These are phyloP conservation scores for Girardinichthys multiradiatus DNA, from an alignment of 2,113 vertebrate species.

Conservation along the genomic window DNA sequence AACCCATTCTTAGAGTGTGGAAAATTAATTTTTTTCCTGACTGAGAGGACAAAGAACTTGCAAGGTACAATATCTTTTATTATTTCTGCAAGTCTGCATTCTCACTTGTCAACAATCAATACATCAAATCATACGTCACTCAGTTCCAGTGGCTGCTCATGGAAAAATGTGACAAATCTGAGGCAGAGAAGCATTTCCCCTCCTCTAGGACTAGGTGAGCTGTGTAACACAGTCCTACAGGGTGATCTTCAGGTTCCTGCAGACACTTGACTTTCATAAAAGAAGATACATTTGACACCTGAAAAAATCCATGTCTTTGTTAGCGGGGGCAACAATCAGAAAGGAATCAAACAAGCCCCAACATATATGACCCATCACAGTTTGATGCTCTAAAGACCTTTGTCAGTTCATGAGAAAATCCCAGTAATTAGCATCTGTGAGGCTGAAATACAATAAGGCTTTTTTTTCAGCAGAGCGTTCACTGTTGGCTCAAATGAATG, in stretches of 20 bases:
- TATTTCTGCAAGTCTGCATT: constrained; percentile 41
- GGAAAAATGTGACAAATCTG: constrained; percentile 43
- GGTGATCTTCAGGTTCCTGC: constrained; percentile 30
- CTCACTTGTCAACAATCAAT: constrained; percentile 44
- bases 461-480: not conserved
- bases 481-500: not conserved
- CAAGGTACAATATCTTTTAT: not conserved
- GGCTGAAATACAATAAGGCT: constrained; percentile 19
- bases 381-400: constrained; percentile 11
- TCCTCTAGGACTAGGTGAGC: constrained; percentile 55
- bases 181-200: constrained; percentile 23
- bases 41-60: not conserved
- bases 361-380: not conserved
- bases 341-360: constrained; percentile 23
- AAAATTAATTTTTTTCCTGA: not conserved
- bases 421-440: constrained; percentile 29
- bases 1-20: not conserved
- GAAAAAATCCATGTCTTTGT: constrained; percentile 36
- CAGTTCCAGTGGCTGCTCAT: constrained; percentile 25
- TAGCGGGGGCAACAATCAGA: not conserved
- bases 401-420: constrained; percentile 15
- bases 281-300: constrained; percentile 35
- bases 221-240: constrained; percentile 31
- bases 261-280: constrained; percentile 56
- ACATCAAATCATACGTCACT: constrained; percentile 50